Conservation (phyloP, 2,113 vertebrate species). For the Recurvirostra avosetta region DNA sequence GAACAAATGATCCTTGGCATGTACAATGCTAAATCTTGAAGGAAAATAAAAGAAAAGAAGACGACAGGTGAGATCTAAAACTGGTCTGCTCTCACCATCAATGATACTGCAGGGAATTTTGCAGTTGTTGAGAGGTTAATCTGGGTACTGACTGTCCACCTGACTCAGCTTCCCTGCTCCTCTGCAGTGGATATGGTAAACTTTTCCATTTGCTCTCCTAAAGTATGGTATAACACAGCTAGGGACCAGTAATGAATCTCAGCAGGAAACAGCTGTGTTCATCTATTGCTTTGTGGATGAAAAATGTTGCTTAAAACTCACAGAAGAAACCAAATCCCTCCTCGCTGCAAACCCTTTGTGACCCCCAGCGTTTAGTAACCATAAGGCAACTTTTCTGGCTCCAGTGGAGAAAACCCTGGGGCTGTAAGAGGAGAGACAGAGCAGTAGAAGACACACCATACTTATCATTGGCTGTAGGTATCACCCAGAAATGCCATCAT, state of each 20-base stretch:
- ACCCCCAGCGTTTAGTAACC: fast-evolving
- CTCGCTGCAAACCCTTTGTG: neutral
- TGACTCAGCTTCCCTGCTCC: neutral
- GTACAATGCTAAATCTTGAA: neutral
- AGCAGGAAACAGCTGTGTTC: constrained; percentile 14
- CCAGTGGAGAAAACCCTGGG: neutral
- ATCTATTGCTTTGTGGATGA: neutral
- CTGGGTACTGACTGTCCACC: neutral
- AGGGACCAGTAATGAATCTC: neutral
- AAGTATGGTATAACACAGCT: neutral
- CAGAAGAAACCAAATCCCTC: neutral
- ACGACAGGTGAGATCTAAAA: neutral
- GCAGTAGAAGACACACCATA: neutral
- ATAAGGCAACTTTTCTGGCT: neutral
- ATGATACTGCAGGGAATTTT: neutral
- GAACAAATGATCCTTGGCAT: neutral
- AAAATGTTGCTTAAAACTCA: neutral
- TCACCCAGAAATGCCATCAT: neutral
- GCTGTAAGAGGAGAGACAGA: neutral
- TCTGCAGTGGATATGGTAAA: neutral
- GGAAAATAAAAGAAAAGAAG: neutral
- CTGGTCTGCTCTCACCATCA: neutral
- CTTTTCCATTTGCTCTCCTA: neutral
- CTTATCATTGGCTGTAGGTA: neutral
- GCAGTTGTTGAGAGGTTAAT: neutral